A percentile compares a stretch with the other conserved stretches of the same genome.
phyloP scores from a whole-genome alignment of 2,888 invertebrate genomes.

The Phalera bucephala region DNA sequence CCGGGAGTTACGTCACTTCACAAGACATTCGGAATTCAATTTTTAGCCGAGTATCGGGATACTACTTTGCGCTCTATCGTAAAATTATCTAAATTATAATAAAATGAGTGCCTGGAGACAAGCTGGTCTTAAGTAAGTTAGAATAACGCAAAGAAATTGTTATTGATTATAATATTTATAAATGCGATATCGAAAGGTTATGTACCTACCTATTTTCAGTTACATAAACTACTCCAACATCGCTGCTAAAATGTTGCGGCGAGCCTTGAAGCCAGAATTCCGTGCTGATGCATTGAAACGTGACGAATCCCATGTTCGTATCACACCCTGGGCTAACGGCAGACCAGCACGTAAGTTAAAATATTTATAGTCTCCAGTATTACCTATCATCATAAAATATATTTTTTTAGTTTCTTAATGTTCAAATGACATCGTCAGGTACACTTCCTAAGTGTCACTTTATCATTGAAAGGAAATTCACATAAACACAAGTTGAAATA shows the following conservation, averaged over 20 bases:
- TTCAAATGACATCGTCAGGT: no score
- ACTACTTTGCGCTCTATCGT: constrained; percentile 7
- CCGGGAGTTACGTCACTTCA: constrained; percentile 1
- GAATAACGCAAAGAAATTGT: not conserved
- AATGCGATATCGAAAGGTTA: constrained; percentile 9
- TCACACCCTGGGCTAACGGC: constrained; percentile 95
- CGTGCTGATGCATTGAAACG: constrained; percentile 89
- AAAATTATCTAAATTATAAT: constrained; percentile 9
- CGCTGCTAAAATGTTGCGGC: constrained; percentile 92
- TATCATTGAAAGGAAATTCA: no score
- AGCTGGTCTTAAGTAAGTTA: constrained; percentile 91
- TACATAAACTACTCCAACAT: constrained; percentile 98
- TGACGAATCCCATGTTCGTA: constrained; percentile 88
- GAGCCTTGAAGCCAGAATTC: constrained; percentile 90
- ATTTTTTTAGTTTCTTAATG: no score
- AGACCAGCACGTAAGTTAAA: constrained; percentile 90
- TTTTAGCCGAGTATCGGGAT: constrained; percentile 6
- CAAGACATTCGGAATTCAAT: constrained; percentile 8
- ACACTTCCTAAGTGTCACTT: no score
- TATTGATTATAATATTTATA: not conserved
- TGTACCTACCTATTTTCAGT: constrained; percentile 84
- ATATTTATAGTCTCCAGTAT: constrained; percentile 1
- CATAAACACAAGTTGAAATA: no score
- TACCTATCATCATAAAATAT: no score
- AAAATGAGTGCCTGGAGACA: constrained; percentile 92